Conservation (phyloP, 2,888 invertebrate genomes). For the Eristalinus aeneus region DNA sequence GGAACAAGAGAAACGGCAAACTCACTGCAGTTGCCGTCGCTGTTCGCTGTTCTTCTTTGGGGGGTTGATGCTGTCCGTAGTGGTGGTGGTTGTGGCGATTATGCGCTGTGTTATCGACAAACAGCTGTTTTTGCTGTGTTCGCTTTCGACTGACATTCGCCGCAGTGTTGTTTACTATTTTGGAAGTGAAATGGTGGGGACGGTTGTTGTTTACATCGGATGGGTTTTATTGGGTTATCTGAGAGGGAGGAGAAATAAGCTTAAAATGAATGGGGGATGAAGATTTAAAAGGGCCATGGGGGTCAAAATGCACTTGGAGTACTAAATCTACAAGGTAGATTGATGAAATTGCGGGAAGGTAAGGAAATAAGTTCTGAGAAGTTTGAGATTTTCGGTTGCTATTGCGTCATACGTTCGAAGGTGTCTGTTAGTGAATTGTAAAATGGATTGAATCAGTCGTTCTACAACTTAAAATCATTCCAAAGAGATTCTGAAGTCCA, state of each 20-base stretch:
- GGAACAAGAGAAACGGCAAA: slow-evolving; percentile 29
- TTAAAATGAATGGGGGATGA: not conserved
- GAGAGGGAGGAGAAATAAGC: not conserved
- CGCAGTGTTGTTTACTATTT: slow-evolving; percentile 27
- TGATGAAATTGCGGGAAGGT: not conserved
- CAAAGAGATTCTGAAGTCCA: too few species aligned
- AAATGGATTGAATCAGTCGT: too few species aligned
- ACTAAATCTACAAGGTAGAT: not conserved
- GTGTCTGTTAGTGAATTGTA: too few species aligned
- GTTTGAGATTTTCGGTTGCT: not conserved
- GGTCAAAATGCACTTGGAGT: not conserved
- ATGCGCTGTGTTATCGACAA: slow-evolving; percentile 25
- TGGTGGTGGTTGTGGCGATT: not conserved
- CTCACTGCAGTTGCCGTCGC: slow-evolving; percentile 32
- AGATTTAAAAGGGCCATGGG: not conserved
- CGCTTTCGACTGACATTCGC: slow-evolving; percentile 26
- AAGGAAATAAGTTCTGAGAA: not conserved
- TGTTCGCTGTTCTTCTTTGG: not conserved
- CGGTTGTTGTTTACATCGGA: not conserved
- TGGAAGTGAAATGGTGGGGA: not conserved
- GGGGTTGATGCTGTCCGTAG: not conserved
- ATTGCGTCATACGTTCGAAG: not conserved
- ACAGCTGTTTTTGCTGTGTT: slow-evolving; percentile 40
- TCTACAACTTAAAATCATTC: too few species aligned
- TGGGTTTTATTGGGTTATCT: not conserved